These are phyloP conservation scores for Calypte anna DNA, from an alignment of 2,113 vertebrate species.

Conservation along the genomic window DNA sequence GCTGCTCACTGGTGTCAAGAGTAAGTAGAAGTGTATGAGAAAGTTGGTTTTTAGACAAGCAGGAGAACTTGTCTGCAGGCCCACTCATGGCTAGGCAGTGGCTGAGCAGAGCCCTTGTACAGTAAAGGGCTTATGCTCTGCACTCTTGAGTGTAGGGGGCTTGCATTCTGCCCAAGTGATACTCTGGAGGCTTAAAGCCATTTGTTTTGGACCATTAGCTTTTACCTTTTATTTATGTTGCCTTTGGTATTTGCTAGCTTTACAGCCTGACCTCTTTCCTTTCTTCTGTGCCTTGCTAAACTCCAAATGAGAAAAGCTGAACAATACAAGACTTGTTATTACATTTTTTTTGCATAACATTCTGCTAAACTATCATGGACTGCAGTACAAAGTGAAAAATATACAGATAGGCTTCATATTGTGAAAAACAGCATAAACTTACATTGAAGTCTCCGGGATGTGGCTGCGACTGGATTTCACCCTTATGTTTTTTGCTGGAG, in stretches of 20 bases:
- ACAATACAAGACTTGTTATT: neutral
- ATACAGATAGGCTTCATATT: neutral
- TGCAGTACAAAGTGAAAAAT: conserved; percentile 32
- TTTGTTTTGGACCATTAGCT: neutral
- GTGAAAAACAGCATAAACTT: conserved; percentile 41
- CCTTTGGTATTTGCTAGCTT: neutral
- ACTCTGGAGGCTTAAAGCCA: neutral
- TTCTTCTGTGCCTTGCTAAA: neutral
- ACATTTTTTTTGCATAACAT: neutral
- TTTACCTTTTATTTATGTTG: conserved; percentile 14
- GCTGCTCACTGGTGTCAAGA: neutral
- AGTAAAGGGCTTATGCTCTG: neutral
- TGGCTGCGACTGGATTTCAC: conserved; percentile 72
- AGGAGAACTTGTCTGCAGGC: neutral
- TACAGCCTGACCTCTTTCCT: neutral
- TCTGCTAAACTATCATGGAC: neutral
- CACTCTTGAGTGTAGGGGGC: neutral
- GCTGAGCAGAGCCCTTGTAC: neutral
- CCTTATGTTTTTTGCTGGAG: conserved; percentile 78
- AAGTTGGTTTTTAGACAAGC: neutral
- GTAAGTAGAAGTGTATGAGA: neutral
- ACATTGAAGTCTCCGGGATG: conserved; percentile 76
- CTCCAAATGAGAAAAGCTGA: neutral
- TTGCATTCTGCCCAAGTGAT: neutral
- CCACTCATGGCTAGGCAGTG: neutral